phyloP scores from a whole-genome alignment of 2,797 vertebrate genomes.

The Intellagama lesueurii region DNA sequence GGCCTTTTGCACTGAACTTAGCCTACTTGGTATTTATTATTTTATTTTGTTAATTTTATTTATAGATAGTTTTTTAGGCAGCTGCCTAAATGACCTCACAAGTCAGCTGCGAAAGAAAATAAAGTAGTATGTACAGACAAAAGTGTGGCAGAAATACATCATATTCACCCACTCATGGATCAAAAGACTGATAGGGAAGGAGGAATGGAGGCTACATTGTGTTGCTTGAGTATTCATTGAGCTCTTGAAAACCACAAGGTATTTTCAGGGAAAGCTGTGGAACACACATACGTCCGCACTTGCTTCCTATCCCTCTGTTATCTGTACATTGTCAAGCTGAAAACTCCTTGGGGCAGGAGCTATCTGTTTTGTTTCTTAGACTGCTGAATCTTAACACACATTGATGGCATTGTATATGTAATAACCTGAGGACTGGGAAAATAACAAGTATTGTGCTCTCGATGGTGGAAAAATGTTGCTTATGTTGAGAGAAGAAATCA shows the following conservation, averaged over 20 bases:
- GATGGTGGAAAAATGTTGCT: background rate
- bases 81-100: too few relatives aligned
- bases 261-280: background rate
- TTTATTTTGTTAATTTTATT: background rate
- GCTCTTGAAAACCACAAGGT: background rate
- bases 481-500: background rate
- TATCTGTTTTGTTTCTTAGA: background rate
- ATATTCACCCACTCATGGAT: background rate
- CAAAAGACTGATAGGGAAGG: background rate
- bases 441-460: background rate
- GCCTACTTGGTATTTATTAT: background rate
- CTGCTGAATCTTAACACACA: background rate
- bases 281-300: background rate
- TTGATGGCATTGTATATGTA: background rate
- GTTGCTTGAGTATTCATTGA: background rate
- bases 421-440: background rate
- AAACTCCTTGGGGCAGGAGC: background rate
- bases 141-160: background rate
- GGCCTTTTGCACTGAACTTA: background rate
- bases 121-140: background rate
- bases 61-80: background rate
- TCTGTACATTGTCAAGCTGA: background rate
- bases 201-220: background rate
- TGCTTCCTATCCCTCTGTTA: background rate
- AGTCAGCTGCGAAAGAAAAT: too few relatives aligned